phyloP scores from a whole-genome alignment of 2,113 vertebrate genomes.

The Ovibos moschatus region DNA sequence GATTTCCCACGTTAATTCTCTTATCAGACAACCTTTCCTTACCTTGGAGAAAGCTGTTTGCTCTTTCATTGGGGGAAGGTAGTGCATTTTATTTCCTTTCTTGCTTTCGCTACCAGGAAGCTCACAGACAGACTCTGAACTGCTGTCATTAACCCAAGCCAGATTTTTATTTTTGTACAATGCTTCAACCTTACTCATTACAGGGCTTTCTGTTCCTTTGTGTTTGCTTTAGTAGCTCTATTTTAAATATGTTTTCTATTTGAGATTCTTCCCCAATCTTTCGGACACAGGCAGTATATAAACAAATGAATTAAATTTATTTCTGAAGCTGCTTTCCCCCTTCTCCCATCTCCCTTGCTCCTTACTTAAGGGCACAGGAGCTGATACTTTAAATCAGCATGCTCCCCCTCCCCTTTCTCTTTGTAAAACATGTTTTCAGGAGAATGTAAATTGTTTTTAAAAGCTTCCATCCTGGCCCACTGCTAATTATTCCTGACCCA shows the following conservation, averaged over 20 bases:
- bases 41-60: neutral
- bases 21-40: neutral
- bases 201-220: neutral
- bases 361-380: neutral
- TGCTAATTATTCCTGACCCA: conserved; percentile 65
- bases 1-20: neutral
- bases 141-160: neutral
- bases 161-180: neutral
- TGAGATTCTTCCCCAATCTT: neutral
- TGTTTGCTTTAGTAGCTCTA: neutral
- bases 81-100: neutral
- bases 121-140: neutral
- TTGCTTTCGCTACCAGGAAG: conserved; percentile 25
- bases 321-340: neutral
- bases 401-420: neutral
- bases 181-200: neutral
- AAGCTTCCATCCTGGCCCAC: conserved; percentile 48
- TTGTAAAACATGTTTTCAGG: conserved; percentile 35
- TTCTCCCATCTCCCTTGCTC: neutral
- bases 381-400: neutral
- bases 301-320: neutral
- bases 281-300: neutral
- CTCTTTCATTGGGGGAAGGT: neutral
- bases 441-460: conserved; percentile 55
- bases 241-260: conserved; percentile 19